Percentiles rank a stretch among this genome's conserved stretches.
Evolutionary conservation across 2,888 invertebrate species (phyloP).

Genomic region (Melieria crassipennis): DNA sequence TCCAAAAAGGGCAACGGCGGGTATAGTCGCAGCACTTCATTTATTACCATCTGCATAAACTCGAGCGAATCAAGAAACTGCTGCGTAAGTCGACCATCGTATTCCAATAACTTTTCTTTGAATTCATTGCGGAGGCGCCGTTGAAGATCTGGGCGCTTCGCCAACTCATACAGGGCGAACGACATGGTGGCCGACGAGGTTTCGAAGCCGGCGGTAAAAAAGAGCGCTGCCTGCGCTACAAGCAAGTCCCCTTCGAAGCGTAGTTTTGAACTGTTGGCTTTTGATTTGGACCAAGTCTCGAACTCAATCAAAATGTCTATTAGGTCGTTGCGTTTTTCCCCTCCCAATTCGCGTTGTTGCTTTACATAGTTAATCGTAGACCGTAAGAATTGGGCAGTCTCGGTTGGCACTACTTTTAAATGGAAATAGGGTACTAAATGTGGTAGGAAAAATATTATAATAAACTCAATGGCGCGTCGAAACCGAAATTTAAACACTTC

Average conservation of each 20-base stretch:
- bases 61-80: conserved; percentile 63
- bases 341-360: conserved; percentile 61
- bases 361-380: conserved; percentile 65
- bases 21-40: conserved; percentile 62
- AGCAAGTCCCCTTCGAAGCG: conserved; percentile 61
- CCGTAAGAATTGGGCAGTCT: conserved; percentile 60
- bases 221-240: conserved; percentile 63
- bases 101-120: conserved; percentile 54
- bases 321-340: conserved; percentile 65
- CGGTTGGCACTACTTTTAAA: conserved; percentile 62
- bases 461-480: conserved; percentile 60
- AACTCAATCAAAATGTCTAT: conserved; percentile 68
- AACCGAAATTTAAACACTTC: conserved; percentile 61
- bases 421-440: conserved; percentile 57
- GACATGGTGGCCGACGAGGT: conserved; percentile 66
- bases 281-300: conserved; percentile 51
- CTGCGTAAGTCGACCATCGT: conserved; percentile 62
- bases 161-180: conserved; percentile 65
- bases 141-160: conserved; percentile 64
- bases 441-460: conserved; percentile 65
- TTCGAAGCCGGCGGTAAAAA: conserved; percentile 65
- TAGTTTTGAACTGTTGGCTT: conserved; percentile 54
- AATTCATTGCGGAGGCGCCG: conserved; percentile 65
- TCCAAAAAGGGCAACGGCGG: conserved; percentile 64
- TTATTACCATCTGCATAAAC: conserved; percentile 65